Percentiles rank a stretch among this genome's conserved stretches.
These are phyloP conservation scores for Astropecten irregularis DNA, from an alignment of 53 echinoderm and acorn worm genomes.

Conservation along the genomic window DNA sequence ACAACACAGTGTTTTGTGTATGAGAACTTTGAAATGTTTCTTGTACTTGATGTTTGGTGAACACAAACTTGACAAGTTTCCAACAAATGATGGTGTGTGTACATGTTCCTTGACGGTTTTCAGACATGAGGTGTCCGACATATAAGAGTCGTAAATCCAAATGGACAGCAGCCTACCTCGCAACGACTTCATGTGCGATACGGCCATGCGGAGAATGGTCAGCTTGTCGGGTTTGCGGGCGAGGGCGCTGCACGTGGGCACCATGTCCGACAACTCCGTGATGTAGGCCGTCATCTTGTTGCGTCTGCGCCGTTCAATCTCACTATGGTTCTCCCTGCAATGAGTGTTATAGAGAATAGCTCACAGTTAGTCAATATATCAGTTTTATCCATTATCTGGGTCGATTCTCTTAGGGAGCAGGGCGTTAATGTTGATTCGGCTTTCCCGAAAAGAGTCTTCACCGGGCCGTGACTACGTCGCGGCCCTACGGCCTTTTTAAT, in stretches of 20 bases:
- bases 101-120: not conserved
- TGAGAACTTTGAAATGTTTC: too few species aligned
- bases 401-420: too few species aligned
- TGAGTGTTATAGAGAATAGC: slow-evolving; percentile 1
- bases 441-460: too few species aligned
- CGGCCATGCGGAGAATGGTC: slow-evolving; percentile 97
- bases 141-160: too few species aligned
- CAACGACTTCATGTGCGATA: slow-evolving; percentile 98
- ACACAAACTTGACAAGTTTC: not conserved
- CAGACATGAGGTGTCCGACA: too few species aligned
- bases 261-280: slow-evolving; percentile 98
- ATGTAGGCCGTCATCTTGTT: slow-evolving; percentile 99
- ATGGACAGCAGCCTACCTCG: too few species aligned
- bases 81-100: not conserved
- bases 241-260: slow-evolving; percentile 97
- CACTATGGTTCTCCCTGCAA: slow-evolving; percentile 98
- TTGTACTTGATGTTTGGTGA: too few species aligned
- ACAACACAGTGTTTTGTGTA: too few species aligned
- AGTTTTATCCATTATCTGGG: not conserved
- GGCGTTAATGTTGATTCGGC: too few species aligned
- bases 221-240: slow-evolving; percentile 98
- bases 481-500: too few species aligned
- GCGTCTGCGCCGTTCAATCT: slow-evolving; percentile 92
- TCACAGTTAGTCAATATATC: not conserved
- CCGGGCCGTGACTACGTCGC: too few species aligned